Evolutionary conservation across 1,140 invertebrate genomes (phyloP).

Genomic region (Parasteatoda tepidariorum): DNA sequence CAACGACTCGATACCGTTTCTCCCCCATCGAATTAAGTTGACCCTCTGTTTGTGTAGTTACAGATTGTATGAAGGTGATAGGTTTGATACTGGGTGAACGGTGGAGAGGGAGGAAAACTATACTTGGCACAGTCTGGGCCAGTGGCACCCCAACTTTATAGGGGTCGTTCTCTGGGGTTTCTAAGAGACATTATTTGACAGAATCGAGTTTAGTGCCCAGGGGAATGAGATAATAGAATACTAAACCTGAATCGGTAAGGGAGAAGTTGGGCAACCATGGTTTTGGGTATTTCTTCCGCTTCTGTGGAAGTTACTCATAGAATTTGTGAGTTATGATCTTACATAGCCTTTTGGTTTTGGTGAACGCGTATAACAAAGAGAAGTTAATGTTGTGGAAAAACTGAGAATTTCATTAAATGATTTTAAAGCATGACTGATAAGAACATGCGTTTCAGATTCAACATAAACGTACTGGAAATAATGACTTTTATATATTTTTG

Average conservation of each 20-base stretch:
- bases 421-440: no score
- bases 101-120: background rate
- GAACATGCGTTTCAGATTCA: no score
- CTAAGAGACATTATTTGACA: background rate
- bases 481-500: no score
- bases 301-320: background rate
- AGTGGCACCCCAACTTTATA: background rate
- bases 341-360: conserved; percentile 12
- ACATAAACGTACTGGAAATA: no score
- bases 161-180: conserved; percentile 15
- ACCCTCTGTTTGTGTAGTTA: conserved; percentile 31
- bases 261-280: background rate
- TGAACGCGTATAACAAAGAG: background rate
- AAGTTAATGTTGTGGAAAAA: background rate
- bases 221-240: conserved; percentile 28
- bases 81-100: background rate
- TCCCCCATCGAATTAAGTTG: conserved; percentile 15
- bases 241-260: background rate
- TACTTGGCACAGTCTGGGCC: background rate
- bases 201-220: conserved; percentile 5
- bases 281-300: conserved; percentile 15
- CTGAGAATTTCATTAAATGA: no score
- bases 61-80: background rate
- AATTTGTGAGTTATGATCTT: conserved; percentile 4
- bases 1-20: background rate